Conservation (phyloP, 1,140 invertebrate species). For the Musca domestica region DNA sequence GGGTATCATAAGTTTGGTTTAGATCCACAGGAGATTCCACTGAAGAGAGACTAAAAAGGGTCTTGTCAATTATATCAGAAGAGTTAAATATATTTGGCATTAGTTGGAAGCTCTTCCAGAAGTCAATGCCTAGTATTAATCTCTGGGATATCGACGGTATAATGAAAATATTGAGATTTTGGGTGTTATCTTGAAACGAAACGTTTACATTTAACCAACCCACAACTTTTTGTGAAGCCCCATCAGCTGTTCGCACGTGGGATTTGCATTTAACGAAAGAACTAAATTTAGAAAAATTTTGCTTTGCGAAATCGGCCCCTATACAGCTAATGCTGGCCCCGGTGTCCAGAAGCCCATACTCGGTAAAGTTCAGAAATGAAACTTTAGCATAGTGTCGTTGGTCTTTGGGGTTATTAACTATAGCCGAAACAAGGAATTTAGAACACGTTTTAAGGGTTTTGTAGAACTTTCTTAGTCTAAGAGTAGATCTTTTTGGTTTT, state of each 20-base stretch:
- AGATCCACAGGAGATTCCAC: background rate
- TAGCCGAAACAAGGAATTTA: background rate
- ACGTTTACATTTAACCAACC: background rate
- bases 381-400: background rate
- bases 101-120: constrained; percentile 6
- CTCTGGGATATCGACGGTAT: background rate
- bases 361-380: background rate
- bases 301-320: background rate
- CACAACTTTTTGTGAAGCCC: background rate
- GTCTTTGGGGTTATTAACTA: background rate
- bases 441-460: background rate
- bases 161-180: background rate
- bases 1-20: constrained; percentile 28
- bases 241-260: background rate
- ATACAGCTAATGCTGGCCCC: background rate
- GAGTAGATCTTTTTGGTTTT: background rate
- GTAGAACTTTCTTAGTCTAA: background rate
- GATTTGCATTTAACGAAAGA: background rate
- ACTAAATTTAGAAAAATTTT: constrained; percentile 2
- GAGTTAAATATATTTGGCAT: background rate
- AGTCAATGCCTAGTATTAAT: constrained; percentile 8
- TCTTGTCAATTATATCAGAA: background rate
- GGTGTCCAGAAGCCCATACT: background rate
- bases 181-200: background rate
- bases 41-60: background rate